Base-by-base conservation (phyloP, 2,888 invertebrate genomes). In the Aphidoletes aphidimyza region DNA sequence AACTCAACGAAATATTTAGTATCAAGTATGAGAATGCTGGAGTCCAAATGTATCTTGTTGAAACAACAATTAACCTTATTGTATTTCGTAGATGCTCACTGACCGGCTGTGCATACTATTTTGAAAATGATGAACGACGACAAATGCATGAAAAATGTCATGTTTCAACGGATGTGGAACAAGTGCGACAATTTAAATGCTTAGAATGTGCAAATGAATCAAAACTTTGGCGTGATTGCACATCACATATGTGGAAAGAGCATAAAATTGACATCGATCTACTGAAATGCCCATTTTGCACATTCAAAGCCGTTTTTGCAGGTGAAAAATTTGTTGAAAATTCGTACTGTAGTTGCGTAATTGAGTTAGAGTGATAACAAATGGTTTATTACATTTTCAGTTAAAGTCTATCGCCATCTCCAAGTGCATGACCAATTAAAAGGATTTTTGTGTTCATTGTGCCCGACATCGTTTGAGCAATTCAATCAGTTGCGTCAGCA, bases 181-280 rank as follows among this genome's bases (percentile, higher is more conserved):
- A 85, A 8, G 69, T 86, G 83, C 88, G 89, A 85, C 89, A 89
- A 83, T 93, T 92, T 86, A 91, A 91, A 86, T 93, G 93, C 87
- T 89, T 88, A 3, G 89, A 91, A 84, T 93, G 93, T 86, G 89
- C 90, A 0, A 88, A 91, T 85, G 89, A 90, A n/a, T 90, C 92
- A 86, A 88, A 90, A 0, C 91, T 91, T 85, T 95, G 95, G 95
- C 90, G 92, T 30, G 90, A 91, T 6, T 93, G 94, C 87, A 92
- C 93, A 9, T 89, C 92, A 86, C 95, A 95, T 88, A 89, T 95
- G 86, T 94, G 94, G 93, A 93, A 92, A 86, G 89, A 90, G 2
- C 95, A 95, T 88, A 90, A 92, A 86, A 89, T 93, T 17, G 92
- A 93, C 87, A 89, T 92, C 84, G 93, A 93, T 86, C 87, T 93